Evolutionary conservation across 2,797 vertebrate species (phyloP).

Genomic region (Phrynocephalus vlangalii): DNA sequence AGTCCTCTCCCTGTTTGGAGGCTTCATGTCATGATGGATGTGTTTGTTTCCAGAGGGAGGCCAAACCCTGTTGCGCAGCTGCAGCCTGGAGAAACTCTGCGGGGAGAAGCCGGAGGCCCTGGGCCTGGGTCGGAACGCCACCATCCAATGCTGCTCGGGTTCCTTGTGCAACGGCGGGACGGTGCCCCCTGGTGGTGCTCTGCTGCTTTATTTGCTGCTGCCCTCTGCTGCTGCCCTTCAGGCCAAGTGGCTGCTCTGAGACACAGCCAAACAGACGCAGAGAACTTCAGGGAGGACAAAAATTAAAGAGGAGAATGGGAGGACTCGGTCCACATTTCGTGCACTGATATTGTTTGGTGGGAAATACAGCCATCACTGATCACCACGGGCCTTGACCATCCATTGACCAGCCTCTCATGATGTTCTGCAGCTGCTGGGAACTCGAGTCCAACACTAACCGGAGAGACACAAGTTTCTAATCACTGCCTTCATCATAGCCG

Average conservation of each 20-base stretch:
- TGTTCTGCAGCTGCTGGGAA: background rate
- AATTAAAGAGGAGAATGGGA: too few species aligned
- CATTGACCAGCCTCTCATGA: too few species aligned
- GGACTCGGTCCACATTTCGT: too few species aligned
- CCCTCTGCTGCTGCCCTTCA: background rate
- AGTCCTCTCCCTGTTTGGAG: too few species aligned
- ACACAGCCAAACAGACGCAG: accelerated
- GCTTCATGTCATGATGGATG: background rate
- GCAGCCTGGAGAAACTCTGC: slow-evolving; percentile 49
- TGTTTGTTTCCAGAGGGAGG: slow-evolving; percentile 34
- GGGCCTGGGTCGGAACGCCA: slow-evolving; percentile 8
- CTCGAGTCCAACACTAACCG: too few species aligned
- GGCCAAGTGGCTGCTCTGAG: background rate
- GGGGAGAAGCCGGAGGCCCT: slow-evolving; percentile 46
- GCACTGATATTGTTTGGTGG: too few species aligned
- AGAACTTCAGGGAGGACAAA: background rate
- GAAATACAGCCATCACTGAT: background rate
- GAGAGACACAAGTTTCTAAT: background rate
- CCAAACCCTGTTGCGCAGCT: slow-evolving; percentile 45
- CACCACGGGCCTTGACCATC: background rate
- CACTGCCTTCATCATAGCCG: background rate
- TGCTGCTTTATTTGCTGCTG: background rate
- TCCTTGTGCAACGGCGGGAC: background rate
- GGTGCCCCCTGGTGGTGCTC: background rate
- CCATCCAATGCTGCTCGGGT: slow-evolving; percentile 18